Evolutionary conservation across 1,140 invertebrate genomes (phyloP), one percentile per base, ranked within the genome.

Genomic region (Solenopsis fugax): DNA sequence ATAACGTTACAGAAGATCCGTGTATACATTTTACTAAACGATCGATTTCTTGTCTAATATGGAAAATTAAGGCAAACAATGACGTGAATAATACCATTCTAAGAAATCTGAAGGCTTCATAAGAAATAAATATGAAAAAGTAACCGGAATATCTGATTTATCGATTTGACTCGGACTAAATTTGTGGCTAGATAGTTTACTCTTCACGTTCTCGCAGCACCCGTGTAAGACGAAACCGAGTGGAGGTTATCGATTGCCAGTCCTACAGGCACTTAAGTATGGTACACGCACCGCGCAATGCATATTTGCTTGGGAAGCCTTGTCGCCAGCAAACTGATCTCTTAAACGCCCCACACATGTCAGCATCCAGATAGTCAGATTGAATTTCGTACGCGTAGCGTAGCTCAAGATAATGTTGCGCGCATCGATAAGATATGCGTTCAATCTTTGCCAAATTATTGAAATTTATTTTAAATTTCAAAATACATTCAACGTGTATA

Each of bases 321-420:
- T 81, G 77, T 69, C 18, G n/a, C 50, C 29, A 54, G 71, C 52
- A 52, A 78, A 56, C 71, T 87, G 86, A 89, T 89, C 88, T 89
- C 80, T 87, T 85, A 54, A 52, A 71, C 18, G 88, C 56, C 52
- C 50, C 9, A 60, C 58, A 82, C 72, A 37, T 58, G 60, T 69
- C 29, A 72, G 58, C 45, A 37, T n/a, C 54, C 62, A 69, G 77
- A 50, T 88, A 54, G 50, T 58, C 56, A 67, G 76, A 71, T 89
- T 73, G 58, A 67, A 77, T 88, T 89, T 86, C 87, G 34, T n/a
- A n/a, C 50, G 9, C 24, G 45, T 48, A 67, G 24, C 78, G 10
- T 18, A 24, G 21, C 56, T 71, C 24, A 24, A 73, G 52, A 73
- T 82, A 58, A 82, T 45, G 37, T 72, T 58, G 67, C 67, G 67